Evolutionary conservation across 2,113 vertebrate genomes (phyloP).

Genomic region (Alaudala cheleensis): DNA sequence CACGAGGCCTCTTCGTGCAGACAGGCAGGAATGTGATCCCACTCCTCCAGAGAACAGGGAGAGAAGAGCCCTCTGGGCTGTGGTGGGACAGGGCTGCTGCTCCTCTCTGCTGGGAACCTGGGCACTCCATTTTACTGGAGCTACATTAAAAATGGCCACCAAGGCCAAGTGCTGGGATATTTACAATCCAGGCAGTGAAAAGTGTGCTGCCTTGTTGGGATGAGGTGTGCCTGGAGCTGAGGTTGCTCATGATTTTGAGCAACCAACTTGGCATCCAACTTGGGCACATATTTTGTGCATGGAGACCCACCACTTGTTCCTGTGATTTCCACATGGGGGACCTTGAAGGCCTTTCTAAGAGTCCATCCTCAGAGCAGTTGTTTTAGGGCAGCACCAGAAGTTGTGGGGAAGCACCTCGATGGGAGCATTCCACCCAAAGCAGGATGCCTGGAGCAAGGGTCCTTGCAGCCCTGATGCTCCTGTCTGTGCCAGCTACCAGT

Average conservation of each 20-base stretch:
- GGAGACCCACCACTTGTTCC: background rate
- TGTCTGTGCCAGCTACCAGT: accelerated
- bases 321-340: background rate
- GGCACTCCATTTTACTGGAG: accelerated
- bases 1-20: accelerated
- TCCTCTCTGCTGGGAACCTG: background rate
- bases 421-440: background rate
- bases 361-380: background rate
- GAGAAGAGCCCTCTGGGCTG: accelerated
- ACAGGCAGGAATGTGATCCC: background rate
- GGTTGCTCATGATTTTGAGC: background rate
- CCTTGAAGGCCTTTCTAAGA: background rate
- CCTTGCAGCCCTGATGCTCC: background rate
- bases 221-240: background rate
- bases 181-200: background rate
- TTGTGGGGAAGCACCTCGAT: background rate
- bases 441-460: accelerated
- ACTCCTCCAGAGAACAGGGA: accelerated
- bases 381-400: background rate
- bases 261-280: background rate
- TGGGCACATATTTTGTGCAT: background rate
- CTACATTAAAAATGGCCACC: background rate
- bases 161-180: background rate
- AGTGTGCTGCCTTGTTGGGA: background rate
- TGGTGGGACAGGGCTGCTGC: background rate